These are phyloP conservation scores for Physeter macrocephalus DNA, from an alignment of 2,113 vertebrate genomes.

Conservation along the genomic window DNA sequence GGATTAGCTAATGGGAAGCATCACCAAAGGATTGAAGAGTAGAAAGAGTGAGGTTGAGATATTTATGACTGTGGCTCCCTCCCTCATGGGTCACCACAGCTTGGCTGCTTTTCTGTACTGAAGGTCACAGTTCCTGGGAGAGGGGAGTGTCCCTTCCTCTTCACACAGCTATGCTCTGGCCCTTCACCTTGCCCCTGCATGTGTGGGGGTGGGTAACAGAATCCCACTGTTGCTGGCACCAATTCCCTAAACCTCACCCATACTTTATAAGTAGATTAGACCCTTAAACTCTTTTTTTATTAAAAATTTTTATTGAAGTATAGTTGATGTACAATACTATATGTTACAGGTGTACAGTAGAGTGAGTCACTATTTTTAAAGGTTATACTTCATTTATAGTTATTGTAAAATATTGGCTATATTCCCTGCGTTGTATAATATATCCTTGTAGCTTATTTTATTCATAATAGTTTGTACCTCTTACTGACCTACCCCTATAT, in stretches of 20 bases:
- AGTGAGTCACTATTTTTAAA: background rate
- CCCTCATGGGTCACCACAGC: background rate
- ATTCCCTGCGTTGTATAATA: background rate
- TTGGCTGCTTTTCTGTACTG: background rate
- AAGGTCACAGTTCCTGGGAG: background rate
- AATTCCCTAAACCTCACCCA: background rate
- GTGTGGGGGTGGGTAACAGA: background rate
- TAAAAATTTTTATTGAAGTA: background rate
- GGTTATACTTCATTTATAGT: background rate
- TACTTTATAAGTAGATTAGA: background rate
- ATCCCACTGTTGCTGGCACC: background rate
- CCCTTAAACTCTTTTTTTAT: background rate
- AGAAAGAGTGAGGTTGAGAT: background rate
- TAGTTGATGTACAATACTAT: background rate
- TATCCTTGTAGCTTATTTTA: background rate
- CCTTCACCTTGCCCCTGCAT: background rate
- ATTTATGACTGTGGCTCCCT: background rate
- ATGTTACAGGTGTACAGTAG: background rate
- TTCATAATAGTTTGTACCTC: background rate
- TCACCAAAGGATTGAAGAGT: background rate
- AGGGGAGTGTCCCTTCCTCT: background rate
- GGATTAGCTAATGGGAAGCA: background rate
- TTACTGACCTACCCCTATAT: background rate
- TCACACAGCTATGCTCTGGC: background rate
- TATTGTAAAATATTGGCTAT: background rate